Percentiles rank a stretch among this genome's conserved stretches.
These are phyloP conservation scores for Cacatua alba DNA, from an alignment of 2,113 vertebrate genomes.

Conservation along the genomic window DNA sequence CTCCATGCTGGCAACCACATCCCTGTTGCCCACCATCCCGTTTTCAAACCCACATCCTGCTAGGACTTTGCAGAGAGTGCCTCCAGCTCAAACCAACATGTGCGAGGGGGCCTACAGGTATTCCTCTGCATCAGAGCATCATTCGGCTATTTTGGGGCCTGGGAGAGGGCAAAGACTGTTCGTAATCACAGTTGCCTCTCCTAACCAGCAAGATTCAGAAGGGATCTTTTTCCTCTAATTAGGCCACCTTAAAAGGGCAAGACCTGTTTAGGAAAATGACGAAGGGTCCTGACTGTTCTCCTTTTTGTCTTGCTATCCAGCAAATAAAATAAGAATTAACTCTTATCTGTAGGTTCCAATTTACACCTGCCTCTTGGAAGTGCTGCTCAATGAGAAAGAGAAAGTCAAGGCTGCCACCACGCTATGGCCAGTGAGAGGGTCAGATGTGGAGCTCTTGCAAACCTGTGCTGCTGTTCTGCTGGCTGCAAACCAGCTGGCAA, in stretches of 20 bases:
- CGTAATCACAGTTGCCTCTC: neutral
- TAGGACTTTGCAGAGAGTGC: neutral
- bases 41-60: neutral
- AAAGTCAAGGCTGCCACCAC: neutral
- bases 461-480: rapidly evolving
- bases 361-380: neutral
- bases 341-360: neutral
- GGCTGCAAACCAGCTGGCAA: rapidly evolving
- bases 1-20: neutral
- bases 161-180: neutral
- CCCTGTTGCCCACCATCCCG: neutral
- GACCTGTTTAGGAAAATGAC: neutral
- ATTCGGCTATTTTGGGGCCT: rapidly evolving
- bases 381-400: neutral
- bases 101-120: too few species aligned
- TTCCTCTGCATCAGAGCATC: neutral
- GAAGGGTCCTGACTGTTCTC: neutral
- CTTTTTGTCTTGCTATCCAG: neutral
- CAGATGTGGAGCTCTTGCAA: rapidly evolving
- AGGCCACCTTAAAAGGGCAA: neutral
- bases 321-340: neutral
- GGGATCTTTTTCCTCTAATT: neutral
- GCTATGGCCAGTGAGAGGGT: neutral
- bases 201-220: neutral
- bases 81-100: neutral